Percentiles rank a stretch among this genome's conserved stretches.
Evolutionary conservation across 1,140 invertebrate genomes (phyloP).

Genomic region (Oncopeltus fasciatus): DNA sequence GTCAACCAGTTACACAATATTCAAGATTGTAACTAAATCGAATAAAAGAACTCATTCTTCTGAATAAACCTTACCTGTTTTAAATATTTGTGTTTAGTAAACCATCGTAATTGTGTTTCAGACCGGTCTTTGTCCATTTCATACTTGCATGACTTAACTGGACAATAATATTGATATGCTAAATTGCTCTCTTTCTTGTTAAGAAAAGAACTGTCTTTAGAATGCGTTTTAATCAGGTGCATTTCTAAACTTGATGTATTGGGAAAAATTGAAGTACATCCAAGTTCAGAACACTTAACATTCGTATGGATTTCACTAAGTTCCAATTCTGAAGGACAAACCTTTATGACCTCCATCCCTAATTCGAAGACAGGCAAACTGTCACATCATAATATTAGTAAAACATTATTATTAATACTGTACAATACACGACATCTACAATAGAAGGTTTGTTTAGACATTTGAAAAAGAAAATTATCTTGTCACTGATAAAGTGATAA

Average conservation of each 20-base stretch:
- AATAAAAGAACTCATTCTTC: too few species aligned
- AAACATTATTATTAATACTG: too few species aligned
- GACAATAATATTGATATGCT: constrained; percentile 8
- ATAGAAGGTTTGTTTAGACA: too few species aligned
- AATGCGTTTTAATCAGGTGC: constrained; percentile 14
- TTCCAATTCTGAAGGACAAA: not conserved
- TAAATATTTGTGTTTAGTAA: constrained; percentile 15
- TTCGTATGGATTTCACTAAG: not conserved
- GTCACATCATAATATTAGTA: too few species aligned
- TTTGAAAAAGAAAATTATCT: too few species aligned
- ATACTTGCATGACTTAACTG: constrained; percentile 12
- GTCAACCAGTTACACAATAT: too few species aligned
- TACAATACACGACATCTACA: too few species aligned
- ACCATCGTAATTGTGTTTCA: constrained; percentile 1
- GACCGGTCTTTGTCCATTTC: not conserved
- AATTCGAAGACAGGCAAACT: too few species aligned
- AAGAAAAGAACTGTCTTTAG: constrained; percentile 1
- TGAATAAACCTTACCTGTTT: constrained; percentile 14
- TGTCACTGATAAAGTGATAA: too few species aligned
- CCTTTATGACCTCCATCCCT: not conserved
- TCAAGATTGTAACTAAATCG: too few species aligned
- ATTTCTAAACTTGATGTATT: constrained; percentile 10
- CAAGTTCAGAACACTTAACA: not conserved
- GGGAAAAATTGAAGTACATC: constrained; percentile 1
- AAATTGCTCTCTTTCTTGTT: constrained; percentile 3